Conservation (phyloP, 2,113 vertebrate genomes). For the Phoenicopterus ruber region DNA sequence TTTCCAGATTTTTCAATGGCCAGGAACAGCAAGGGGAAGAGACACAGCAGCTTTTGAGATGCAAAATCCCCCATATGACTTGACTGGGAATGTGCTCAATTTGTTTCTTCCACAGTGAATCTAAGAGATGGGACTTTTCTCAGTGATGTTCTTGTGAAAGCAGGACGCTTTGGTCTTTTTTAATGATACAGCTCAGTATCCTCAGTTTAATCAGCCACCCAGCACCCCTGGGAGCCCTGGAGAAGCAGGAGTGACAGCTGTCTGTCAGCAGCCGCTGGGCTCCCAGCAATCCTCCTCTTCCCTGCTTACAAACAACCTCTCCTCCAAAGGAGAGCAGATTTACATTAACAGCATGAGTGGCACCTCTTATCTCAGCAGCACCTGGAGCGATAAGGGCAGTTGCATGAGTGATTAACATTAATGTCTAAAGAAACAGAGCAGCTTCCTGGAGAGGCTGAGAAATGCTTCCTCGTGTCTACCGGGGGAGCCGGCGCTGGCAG, state of each 20-base stretch:
- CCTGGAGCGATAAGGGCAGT: not conserved
- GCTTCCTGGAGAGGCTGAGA: not conserved
- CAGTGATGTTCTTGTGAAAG: not conserved
- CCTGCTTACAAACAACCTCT: not conserved
- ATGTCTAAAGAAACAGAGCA: not conserved
- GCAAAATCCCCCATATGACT: not conserved
- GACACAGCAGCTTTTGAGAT: not conserved
- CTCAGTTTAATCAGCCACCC: not conserved
- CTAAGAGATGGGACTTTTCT: not conserved
- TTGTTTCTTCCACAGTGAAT: not conserved
- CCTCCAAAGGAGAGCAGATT: not conserved
- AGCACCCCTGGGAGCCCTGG: not conserved
- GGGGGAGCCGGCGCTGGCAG: not conserved
- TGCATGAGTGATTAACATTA: not conserved
- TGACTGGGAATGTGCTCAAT: not conserved
- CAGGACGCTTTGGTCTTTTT: fast-evolving
- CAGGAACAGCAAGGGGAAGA: not conserved
- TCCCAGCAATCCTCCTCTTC: not conserved
- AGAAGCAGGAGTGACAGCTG: not conserved
- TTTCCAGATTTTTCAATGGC: not conserved
- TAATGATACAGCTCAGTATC: not conserved
- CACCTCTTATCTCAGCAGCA: not conserved
- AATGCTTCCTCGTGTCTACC: not conserved
- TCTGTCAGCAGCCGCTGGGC: not conserved
- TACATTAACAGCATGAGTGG: not conserved